phyloP scores from a whole-genome alignment of 2,113 vertebrate species.

The Neolamprologus longior region DNA sequence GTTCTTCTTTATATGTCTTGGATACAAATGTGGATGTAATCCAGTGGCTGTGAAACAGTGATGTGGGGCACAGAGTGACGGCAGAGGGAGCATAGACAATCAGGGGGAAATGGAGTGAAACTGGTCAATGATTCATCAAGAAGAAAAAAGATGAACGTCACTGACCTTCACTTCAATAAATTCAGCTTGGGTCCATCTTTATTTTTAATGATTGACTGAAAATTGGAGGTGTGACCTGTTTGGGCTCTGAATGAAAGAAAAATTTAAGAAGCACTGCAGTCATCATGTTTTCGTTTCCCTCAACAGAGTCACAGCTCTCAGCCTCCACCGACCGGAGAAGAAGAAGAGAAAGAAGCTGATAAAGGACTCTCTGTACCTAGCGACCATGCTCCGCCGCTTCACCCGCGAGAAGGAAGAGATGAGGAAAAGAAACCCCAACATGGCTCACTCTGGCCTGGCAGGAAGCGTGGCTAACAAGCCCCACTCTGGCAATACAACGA shows the following conservation, averaged over 20 bases:
- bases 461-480: constrained; percentile 53
- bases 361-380: constrained; percentile 88
- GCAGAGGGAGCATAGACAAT: background rate
- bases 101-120: background rate
- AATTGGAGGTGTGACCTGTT: background rate
- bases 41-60: background rate
- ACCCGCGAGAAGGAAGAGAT: constrained; percentile 91
- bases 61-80: background rate
- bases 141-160: background rate
- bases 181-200: background rate
- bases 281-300: background rate
- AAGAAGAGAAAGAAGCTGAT: constrained; percentile 95
- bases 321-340: constrained; percentile 90
- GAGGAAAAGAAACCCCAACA: constrained; percentile 73
- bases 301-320: constrained; percentile 81
- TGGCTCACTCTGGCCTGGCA: background rate
- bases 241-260: background rate
- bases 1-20: background rate
- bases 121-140: background rate
- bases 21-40: background rate
- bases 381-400: constrained; percentile 94
- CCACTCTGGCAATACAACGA: constrained; percentile 52
- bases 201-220: background rate
- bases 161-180: background rate
- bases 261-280: background rate